Evolutionary conservation across 2,113 vertebrate species (phyloP), one percentile per base, ranked within the genome.

Genomic region (Sakesphorus luctuosus): DNA sequence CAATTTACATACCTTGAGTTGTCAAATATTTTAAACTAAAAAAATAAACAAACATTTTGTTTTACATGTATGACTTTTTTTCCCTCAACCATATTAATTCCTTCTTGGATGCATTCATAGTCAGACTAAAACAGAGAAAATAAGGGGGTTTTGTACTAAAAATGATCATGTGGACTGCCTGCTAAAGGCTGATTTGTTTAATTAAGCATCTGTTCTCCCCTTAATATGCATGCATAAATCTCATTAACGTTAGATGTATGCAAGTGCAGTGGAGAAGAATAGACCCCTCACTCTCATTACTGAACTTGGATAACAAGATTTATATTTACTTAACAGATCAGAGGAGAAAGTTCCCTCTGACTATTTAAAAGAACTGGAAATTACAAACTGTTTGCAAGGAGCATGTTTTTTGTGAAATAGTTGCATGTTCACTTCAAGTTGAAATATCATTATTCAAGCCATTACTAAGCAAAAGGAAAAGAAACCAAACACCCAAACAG

Each of bases 281-380:
- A 96, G 93, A 97, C 94, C 80, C 90, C 92, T 97, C 95, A 96
- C 94, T 97, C 96, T 97, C 96, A 94, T 97, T 98, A 97, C 86
- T 97, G 97, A 96, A 94, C 97, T 96, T 93, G 80, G 96, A 97
- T 98, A 97, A 97, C 97, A 95, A 97, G 97, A 97, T 97, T 98
- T 98, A 92, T 97, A 97, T 98, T 98, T 98, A 98, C 96, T 96
- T 97, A 98, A 95, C 97, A 97, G 96, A 97, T 97, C 94, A 90
- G 90, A 96, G 96, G 82, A 93, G 87, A 96, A 97, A 97, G 93
- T 98, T 97, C 87, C 91, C 82, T 93, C 74, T 94, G 95, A 95
- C 95, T 97, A 92, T 96, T 97, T 97, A 93, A 97, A 96, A 96
- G 91, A 94, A 93, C 95, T 94, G 8, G 29, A 96, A 97, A 97